Evolutionary conservation across 23 tunicate species (phyloP), one percentile per base, ranked within the genome.

Genomic region (Trididemnum miniatum): DNA sequence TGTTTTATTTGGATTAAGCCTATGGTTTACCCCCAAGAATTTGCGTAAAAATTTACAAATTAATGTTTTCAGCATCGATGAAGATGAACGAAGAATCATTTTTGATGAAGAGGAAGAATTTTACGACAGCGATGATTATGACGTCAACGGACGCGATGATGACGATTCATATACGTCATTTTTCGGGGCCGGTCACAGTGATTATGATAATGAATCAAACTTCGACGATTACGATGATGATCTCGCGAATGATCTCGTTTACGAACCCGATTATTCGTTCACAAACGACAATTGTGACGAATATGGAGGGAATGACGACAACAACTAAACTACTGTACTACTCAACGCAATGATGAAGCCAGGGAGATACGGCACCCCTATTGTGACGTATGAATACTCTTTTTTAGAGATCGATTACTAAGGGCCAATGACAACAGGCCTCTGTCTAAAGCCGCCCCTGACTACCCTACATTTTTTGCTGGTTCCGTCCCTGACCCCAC

Each of bases 41-140:
- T n/a, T n/a, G n/a, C n/a, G n/a, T n/a, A n/a, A n/a, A n/a, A n/a
- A n/a, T n/a, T n/a, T n/a, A n/a, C n/a, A n/a, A n/a, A n/a, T n/a
- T n/a, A n/a, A n/a, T n/a, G n/a, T n/a, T n/a, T n/a, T n/a, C 34
- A 82, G 85, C 76, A 89, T 83, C 23, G 88, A 78, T 28, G 94
- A 89, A 54, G 94, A 89, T 37, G 86, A 83, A 59, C 37, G 57
- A 15, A 51, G 89, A 23, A 51, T 84, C 1, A 60, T 91, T 49
- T 76, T 72, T 38, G 91, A 91, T 32, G 97, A 91, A 49, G 97
- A 91, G 77, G 97, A 85, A 74, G 90, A 91, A 36, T 31, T 31
- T 33, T 80, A 86, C 77, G 97, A 91, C 49, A 84, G 84, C 65
- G 97, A 91, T 36, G 90, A 80, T 34, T 67, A 72, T 49, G 89